Evolutionary conservation across 2,888 invertebrate genomes (phyloP).

Genomic region (Petrolisthes manimaculis): DNA sequence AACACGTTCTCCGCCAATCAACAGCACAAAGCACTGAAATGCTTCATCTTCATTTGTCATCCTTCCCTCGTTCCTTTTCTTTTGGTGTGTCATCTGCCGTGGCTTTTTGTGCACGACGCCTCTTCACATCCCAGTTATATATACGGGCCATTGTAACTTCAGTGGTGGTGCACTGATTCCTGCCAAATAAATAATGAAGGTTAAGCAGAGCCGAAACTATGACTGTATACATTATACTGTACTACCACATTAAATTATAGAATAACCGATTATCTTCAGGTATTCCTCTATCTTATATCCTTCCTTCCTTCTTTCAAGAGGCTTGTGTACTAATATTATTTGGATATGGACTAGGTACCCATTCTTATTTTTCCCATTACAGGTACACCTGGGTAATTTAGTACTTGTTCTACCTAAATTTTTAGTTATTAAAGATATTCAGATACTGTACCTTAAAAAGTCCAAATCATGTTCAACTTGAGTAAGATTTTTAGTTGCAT

Average conservation of each 20-base stretch:
- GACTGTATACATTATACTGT: not conserved
- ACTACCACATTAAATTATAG: not conserved
- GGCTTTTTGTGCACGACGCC: constrained; percentile 76
- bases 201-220: not conserved
- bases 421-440: too few relatives aligned
- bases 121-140: constrained; percentile 97
- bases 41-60: constrained; percentile 23
- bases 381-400: too few relatives aligned
- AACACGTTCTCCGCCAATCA: not conserved
- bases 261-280: not conserved
- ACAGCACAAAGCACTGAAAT: not conserved
- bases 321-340: not conserved
- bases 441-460: constrained; percentile 75
- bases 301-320: not conserved
- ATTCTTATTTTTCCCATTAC: too few relatives aligned
- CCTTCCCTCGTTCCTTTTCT: constrained; percentile 23
- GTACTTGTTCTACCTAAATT: too few relatives aligned
- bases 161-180: constrained; percentile 97
- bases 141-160: constrained; percentile 99
- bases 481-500: constrained; percentile 85
- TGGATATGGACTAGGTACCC: too few relatives aligned
- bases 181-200: constrained; percentile 70
- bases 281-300: not conserved
- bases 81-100: constrained; percentile 38
- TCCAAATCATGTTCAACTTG: constrained; percentile 93